These are phyloP conservation scores for Heteromurus nitidus DNA, from an alignment of 2,888 invertebrate species.

Conservation along the genomic window DNA sequence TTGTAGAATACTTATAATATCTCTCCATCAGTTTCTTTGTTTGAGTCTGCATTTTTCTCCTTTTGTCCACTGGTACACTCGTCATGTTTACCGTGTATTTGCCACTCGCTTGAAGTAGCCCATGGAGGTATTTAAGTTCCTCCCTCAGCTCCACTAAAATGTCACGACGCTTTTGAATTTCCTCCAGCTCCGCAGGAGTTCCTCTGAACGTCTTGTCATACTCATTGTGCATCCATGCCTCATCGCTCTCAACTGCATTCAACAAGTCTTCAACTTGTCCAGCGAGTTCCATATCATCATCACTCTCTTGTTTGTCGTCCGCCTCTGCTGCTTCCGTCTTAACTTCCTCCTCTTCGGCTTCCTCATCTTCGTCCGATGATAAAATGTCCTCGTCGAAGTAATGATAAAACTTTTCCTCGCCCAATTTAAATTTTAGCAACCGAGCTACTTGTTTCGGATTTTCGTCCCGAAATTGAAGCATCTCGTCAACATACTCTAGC, in stretches of 20 bases:
- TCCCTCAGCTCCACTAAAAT: constrained; percentile 11
- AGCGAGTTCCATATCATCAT: background rate
- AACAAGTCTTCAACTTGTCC: too few relatives aligned
- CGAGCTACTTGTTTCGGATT: constrained; percentile 31
- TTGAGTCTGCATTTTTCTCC: background rate
- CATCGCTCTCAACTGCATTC: constrained; percentile 6
- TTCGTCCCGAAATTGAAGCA: constrained; percentile 44
- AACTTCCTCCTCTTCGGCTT: constrained; percentile 3
- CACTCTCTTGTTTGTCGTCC: background rate
- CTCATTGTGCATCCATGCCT: constrained; percentile 41
- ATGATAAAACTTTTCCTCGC: constrained; percentile 39
- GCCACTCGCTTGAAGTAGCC: background rate
- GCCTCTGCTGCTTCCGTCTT: background rate
- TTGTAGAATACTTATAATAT: constrained; percentile 9
- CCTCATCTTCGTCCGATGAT: constrained; percentile 17
- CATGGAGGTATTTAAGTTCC: constrained; percentile 9
- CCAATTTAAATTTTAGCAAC: constrained; percentile 20
- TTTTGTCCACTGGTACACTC: background rate
- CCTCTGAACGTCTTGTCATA: constrained; percentile 29
- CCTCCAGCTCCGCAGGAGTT: constrained; percentile 9
- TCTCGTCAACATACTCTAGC: constrained; percentile 35
- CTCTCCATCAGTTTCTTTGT: constrained; percentile 13
- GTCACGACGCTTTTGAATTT: constrained; percentile 17
- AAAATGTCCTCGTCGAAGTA: constrained; percentile 50
- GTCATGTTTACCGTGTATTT: background rate